Conservation (phyloP, 53 echinoderm and acorn worm species). For the Crossaster papposus region DNA sequence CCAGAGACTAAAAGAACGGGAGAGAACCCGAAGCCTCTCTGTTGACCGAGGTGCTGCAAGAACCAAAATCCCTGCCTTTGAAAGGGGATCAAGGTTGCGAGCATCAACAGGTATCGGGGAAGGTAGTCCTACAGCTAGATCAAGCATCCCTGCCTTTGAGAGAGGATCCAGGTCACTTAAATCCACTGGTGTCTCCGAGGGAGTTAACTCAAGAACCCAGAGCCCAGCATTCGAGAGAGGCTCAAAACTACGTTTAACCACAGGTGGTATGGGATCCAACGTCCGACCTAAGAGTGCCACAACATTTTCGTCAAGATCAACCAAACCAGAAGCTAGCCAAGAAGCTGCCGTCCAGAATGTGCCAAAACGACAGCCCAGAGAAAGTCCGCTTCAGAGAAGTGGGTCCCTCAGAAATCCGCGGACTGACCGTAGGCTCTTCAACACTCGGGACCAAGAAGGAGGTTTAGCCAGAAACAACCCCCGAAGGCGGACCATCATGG, state of each 20-base stretch:
- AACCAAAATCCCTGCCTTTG: constrained; percentile 28
- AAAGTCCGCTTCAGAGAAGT: constrained; percentile 17
- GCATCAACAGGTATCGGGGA: constrained; percentile 2
- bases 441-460: constrained; percentile 22
- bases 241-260: constrained; percentile 31
- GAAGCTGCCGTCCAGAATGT: constrained; percentile 4
- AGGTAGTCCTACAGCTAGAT: background rate
- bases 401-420: constrained; percentile 31
- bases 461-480: constrained; percentile 21
- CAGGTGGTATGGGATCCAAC: background rate
- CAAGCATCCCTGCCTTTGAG: constrained; percentile 33
- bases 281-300: background rate
- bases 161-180: constrained; percentile 27
- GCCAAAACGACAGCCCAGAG: background rate
- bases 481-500: constrained; percentile 38
- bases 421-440: constrained; percentile 42
- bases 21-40: constrained; percentile 51
- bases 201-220: constrained; percentile 1
- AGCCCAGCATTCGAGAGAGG: constrained; percentile 46
- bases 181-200: constrained; percentile 1
- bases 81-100: constrained; percentile 25
- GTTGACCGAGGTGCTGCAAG: constrained; percentile 6
- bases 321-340: background rate
- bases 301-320: background rate
- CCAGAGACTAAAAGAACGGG: constrained; percentile 14